Percentiles rank a stretch among this genome's conserved stretches.
phyloP scores from a whole-genome alignment of 2,888 invertebrate species.

The Sphinx pinastri region DNA sequence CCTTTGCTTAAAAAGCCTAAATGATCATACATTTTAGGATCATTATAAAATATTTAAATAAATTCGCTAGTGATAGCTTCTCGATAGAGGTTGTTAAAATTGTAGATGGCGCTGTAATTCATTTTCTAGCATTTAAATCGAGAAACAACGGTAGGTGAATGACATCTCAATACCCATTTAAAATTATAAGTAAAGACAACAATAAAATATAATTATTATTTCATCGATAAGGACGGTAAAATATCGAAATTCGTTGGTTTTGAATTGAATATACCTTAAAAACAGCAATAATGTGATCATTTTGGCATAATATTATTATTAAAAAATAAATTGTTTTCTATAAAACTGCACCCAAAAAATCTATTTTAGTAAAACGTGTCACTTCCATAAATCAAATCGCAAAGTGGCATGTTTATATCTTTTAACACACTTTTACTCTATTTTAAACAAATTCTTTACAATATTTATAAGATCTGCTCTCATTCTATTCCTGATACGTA shows the following conservation, averaged over 20 bases:
- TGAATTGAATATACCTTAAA: not conserved
- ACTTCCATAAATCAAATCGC: constrained; percentile 39
- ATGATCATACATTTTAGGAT: constrained; percentile 4
- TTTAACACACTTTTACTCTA: constrained; percentile 57
- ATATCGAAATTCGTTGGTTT: too few relatives aligned
- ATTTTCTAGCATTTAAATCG: too few relatives aligned
- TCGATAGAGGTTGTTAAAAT: too few relatives aligned
- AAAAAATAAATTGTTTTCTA: constrained; percentile 32
- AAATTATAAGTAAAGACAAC: too few relatives aligned
- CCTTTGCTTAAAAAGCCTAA: constrained; percentile 22
- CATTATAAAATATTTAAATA: too few relatives aligned
- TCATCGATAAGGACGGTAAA: too few relatives aligned
- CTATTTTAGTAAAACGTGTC: constrained; percentile 44
- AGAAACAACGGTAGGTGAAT: too few relatives aligned
- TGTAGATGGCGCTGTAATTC: too few relatives aligned
- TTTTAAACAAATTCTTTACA: constrained; percentile 47
- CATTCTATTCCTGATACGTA: constrained; percentile 36
- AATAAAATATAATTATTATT: too few relatives aligned
- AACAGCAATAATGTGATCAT: not conserved
- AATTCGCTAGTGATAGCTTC: too few relatives aligned
- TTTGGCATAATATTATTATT: constrained; percentile 3
- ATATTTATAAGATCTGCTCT: constrained; percentile 44
- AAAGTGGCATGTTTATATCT: constrained; percentile 50
- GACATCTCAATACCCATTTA: too few relatives aligned
- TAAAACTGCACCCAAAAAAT: constrained; percentile 60